phyloP scores from a whole-genome alignment of 2,888 invertebrate species.

The Lysandra coridon region DNA sequence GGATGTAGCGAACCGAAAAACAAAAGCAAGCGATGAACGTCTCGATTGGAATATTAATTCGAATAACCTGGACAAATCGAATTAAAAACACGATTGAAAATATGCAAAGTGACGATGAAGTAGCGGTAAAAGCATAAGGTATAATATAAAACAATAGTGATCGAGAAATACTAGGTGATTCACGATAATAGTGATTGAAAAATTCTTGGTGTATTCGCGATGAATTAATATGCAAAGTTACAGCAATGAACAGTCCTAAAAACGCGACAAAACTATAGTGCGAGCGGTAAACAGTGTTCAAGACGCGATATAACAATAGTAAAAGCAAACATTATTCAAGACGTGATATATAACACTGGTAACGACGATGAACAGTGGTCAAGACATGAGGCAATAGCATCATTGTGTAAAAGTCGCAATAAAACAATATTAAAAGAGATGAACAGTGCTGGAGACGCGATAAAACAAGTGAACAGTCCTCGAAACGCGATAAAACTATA shows the following conservation, averaged over 20 bases:
- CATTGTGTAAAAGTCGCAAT: background rate
- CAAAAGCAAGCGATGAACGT: conserved; percentile 21
- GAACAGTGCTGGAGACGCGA: background rate
- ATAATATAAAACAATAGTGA: background rate
- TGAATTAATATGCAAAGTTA: background rate
- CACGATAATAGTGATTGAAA: background rate
- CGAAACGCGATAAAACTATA: background rate
- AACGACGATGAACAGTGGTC: background rate
- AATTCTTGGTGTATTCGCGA: background rate
- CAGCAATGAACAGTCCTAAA: background rate
- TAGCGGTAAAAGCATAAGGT: background rate
- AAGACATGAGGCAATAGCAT: background rate
- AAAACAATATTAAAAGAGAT: background rate
- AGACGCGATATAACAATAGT: background rate
- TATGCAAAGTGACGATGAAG: conserved; percentile 3
- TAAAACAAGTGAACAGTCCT: background rate
- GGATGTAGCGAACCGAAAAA: conserved; percentile 1
- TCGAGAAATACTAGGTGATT: background rate
- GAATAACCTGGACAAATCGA: conserved; percentile 1
- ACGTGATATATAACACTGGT: background rate
- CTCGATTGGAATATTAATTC: background rate
- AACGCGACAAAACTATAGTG: background rate
- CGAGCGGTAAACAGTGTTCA: background rate
- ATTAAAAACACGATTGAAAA: conserved; percentile 16
- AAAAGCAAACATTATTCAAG: background rate